Evolutionary conservation across 2,797 vertebrate species (phyloP), one percentile per base, ranked within the genome.

Genomic region (Acipenser transmontanus): DNA sequence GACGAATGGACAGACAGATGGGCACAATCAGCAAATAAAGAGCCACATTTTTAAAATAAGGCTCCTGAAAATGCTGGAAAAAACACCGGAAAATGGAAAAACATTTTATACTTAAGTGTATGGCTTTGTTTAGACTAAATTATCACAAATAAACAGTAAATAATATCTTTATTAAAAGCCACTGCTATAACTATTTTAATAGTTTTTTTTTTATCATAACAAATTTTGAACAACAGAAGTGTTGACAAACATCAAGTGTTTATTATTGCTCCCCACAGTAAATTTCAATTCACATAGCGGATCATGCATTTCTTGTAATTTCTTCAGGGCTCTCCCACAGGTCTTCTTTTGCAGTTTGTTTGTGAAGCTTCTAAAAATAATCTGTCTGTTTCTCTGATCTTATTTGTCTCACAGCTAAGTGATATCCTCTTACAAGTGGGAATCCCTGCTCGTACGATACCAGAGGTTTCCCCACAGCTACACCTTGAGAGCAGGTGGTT

Each of bases 361-460:
- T 17, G 17, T 17, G 17, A 17, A 17, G 17, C 17, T 17, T 17
- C 17, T 17, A 17, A 17, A 17, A 17, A 17, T 17, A 17, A 17
- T 66, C 69, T 63, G 61, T 67, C 69, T 66, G 59, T 62, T 66
- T 50, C 54, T 12, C 49, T 59, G 62, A 70, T 67, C 61, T 50
- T 47, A 59, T 70, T 67, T 57, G 49, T 70, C 61, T 63, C 65
- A 11, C 50, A 17, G 65, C 48, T 67, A 63, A 70, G 61, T 50
- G 47, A 63, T 63, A 66, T 67, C 47, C 49, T 51, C 34, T 64
- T 57, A 60, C 59, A 70, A 67, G 57, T 66, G 54, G 61, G 65
- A 70, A 67, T 59, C 61, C 61, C 49, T 67, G 17, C 17, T 64
- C 13, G 47, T 60, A n/a, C 8, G 61, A 64, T 60, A 48, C 61